Evolutionary conservation across 2,113 vertebrate genomes (phyloP), one percentile per base, ranked within the genome.

Genomic region (Myiozetetes cayanensis): DNA sequence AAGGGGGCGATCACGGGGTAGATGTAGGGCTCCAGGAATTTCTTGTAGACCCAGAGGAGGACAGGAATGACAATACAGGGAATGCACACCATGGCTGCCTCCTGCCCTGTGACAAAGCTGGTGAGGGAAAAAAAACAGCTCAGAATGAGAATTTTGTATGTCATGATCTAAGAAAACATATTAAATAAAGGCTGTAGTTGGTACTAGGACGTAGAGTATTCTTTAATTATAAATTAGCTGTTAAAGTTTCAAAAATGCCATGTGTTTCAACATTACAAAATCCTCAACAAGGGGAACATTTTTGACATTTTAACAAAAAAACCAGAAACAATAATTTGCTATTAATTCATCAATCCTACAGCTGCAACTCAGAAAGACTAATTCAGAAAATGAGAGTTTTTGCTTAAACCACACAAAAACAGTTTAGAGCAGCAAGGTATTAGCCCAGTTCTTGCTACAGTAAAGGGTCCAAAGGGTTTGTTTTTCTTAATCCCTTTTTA

Each of bases 21-120:
- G 30, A 99, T 28, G 52, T 98, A 98, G 0, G 99, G 99, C 94
- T 99, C 99, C 43, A 99, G 96, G 88, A 99, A 99, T 44, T 99
- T 99, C 97, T 99, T 99, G 96, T 99, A 99, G 90, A 99, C 96
- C 99, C 99, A 99, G 55, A 99, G 97, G 50, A 99, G 98, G 53
- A 99, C 95, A 0, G 99, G 99, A 96, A 99, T 99, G 95, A 99
- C 99, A 17, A 99, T 99, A 71, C 99, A 99, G 13, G 99, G 99
- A 92, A 99, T 99, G 98, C 99, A 99, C 96, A 99, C 99, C 99
- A 99, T 99, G 72, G 89, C 93, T 74, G 50, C 74, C n/a, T 83
- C 75, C 49, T 55, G 25, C 3, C 27, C 20, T 6, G 47, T 4
- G 5, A 46, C 41, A n/a, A 58, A 49, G 55, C 61, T 80, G 73